A percentile compares a stretch with the other conserved stretches of the same genome.
Evolutionary conservation across 2,888 invertebrate genomes (phyloP).

Genomic region (Portevinia maculata): DNA sequence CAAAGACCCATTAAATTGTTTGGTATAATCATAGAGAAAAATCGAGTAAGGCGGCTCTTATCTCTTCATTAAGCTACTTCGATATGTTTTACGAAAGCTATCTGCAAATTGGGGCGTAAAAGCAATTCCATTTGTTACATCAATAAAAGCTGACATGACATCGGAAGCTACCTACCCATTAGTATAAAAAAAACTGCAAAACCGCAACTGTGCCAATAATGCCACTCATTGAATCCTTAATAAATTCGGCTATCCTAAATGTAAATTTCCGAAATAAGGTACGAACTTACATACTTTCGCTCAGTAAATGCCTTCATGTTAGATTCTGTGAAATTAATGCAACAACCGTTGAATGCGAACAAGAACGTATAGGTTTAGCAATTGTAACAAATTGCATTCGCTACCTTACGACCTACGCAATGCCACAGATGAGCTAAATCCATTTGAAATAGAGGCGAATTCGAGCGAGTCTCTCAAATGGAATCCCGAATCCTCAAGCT

Average conservation of each 20-base stretch:
- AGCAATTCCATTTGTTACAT: slow-evolving; percentile 62
- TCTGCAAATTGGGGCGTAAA: slow-evolving; percentile 42
- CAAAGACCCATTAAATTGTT: slow-evolving; percentile 61
- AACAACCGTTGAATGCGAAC: no score
- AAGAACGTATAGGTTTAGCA: no score
- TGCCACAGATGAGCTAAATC: no score
- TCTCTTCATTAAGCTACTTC: slow-evolving; percentile 64
- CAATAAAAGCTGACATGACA: slow-evolving; percentile 51
- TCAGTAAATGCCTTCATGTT: not conserved
- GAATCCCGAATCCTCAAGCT: no score
- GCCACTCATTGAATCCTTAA: slow-evolving; percentile 28
- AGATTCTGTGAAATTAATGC: no score
- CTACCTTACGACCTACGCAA: no score
- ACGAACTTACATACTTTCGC: slow-evolving; percentile 6
- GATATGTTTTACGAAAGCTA: slow-evolving; percentile 36
- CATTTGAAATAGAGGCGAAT: no score
- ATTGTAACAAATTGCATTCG: no score
- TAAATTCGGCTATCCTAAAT: not conserved
- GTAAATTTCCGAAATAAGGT: not conserved
- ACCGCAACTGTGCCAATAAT: slow-evolving; percentile 36
- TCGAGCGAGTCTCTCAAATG: no score
- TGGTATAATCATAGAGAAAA: slow-evolving; percentile 65
- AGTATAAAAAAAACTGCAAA: not conserved
- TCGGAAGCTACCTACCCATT: not conserved
- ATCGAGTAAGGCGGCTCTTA: slow-evolving; percentile 57